phyloP scores from a whole-genome alignment of 2,113 vertebrate genomes.

The Microtus ochrogaster region DNA sequence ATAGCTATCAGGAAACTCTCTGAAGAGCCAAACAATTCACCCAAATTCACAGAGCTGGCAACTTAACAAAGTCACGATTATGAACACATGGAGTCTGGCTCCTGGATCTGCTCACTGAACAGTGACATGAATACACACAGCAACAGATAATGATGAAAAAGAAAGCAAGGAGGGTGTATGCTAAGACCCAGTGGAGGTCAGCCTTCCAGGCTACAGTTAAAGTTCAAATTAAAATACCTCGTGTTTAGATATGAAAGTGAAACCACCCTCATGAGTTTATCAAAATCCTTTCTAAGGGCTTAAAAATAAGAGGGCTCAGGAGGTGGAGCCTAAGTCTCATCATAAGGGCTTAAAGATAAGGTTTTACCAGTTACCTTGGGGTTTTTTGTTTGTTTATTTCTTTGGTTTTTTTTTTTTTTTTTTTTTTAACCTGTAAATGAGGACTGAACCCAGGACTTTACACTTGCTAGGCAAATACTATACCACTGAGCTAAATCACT shows the following conservation, averaged over 20 bases:
- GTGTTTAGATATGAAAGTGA: neutral
- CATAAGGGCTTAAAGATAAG: neutral
- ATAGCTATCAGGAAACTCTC: neutral
- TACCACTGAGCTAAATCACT: neutral
- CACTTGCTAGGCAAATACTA: neutral
- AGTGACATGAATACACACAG: neutral
- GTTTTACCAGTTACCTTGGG: neutral
- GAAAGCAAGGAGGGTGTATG: neutral
- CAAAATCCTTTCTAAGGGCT: neutral
- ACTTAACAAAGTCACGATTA: neutral
- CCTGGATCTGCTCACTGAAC: neutral
- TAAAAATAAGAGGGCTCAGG: neutral
- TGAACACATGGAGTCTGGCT: neutral
- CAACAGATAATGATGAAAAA: neutral
- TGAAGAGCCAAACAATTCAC: neutral
- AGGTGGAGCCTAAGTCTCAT: neutral
- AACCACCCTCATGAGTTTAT: no score
- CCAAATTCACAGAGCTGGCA: neutral
- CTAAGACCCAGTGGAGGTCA: neutral
- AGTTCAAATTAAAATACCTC: neutral
- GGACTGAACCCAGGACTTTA: neutral
- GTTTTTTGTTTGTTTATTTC: no score
- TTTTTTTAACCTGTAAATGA: neutral
- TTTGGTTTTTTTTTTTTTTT: neutral
- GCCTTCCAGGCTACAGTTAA: neutral